Conservation (phyloP, 2,113 vertebrate genomes). For the Proteles cristata region DNA sequence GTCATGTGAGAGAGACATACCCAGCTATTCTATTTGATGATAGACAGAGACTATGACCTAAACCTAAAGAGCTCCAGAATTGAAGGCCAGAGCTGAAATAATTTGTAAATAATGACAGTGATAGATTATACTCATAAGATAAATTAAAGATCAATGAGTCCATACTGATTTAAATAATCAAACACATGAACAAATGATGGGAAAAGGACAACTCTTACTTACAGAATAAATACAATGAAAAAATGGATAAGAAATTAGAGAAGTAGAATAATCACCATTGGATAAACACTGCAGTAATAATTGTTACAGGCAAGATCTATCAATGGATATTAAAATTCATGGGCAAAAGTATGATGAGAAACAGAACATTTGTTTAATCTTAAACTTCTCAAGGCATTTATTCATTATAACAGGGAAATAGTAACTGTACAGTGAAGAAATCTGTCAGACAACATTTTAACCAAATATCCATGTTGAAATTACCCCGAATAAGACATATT, state of each 20-base stretch:
- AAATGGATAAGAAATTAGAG: not conserved
- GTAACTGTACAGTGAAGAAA: not conserved
- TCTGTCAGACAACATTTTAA: not conserved
- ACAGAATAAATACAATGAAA: not conserved
- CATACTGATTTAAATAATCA: not conserved
- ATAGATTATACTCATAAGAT: not conserved
- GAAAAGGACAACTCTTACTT: not conserved
- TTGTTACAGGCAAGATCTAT: not conserved
- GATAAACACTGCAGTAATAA: not conserved
- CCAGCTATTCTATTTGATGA: not conserved
- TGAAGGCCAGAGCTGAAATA: not conserved
- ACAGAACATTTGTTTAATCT: not conserved
- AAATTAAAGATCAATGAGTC: not conserved
- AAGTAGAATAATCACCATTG: not conserved
- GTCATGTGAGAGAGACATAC: not conserved
- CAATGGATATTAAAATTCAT: not conserved
- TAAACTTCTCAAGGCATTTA: not conserved
- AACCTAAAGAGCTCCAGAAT: not conserved
- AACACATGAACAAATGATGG: not conserved
- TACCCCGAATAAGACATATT: not conserved
- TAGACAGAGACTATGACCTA: not conserved
- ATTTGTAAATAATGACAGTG: not conserved
- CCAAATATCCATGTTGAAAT: not conserved
- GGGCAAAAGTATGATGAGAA: not conserved
- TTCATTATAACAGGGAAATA: not conserved